Conservation (phyloP, 2,797 vertebrate species). For the Onychomys arenicola region DNA sequence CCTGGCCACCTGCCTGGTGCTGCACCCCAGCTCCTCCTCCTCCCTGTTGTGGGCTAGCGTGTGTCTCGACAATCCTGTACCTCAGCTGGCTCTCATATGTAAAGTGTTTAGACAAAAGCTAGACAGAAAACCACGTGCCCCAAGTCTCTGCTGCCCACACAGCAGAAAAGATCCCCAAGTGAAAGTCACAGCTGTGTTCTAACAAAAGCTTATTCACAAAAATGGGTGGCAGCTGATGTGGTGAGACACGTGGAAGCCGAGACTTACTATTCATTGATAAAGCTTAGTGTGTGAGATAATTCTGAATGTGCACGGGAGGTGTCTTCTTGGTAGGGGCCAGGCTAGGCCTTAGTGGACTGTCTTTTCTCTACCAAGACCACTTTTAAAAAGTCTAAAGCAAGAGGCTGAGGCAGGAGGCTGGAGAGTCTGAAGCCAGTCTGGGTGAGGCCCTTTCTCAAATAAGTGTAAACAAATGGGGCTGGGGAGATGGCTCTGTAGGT, state of each 20-base stretch:
- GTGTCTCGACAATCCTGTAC: not conserved
- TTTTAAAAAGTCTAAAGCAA: not conserved
- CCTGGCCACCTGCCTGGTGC: not conserved
- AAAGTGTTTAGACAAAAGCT: not conserved
- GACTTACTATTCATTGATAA: not conserved
- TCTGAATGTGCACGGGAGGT: not conserved
- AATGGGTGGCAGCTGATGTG: not conserved
- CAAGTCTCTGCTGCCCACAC: not conserved
- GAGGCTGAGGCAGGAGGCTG: not conserved
- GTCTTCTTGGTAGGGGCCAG: not conserved
- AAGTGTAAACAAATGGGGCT: not conserved
- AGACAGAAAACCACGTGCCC: not conserved
- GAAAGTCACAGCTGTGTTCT: not conserved
- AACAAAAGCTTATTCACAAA: conserved; percentile 49
- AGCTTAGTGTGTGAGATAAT: not conserved
- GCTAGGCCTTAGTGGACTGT: not conserved
- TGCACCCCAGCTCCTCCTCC: not conserved
- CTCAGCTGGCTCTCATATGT: not conserved
- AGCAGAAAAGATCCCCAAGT: not conserved
- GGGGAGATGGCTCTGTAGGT: not conserved
- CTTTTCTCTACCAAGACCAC: not conserved
- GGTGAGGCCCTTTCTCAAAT: not conserved
- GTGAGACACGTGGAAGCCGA: not conserved
- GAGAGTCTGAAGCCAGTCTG: not conserved
- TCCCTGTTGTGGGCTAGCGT: not conserved